phyloP scores from a whole-genome alignment of 2,888 invertebrate species.

The Catonia carolina region DNA sequence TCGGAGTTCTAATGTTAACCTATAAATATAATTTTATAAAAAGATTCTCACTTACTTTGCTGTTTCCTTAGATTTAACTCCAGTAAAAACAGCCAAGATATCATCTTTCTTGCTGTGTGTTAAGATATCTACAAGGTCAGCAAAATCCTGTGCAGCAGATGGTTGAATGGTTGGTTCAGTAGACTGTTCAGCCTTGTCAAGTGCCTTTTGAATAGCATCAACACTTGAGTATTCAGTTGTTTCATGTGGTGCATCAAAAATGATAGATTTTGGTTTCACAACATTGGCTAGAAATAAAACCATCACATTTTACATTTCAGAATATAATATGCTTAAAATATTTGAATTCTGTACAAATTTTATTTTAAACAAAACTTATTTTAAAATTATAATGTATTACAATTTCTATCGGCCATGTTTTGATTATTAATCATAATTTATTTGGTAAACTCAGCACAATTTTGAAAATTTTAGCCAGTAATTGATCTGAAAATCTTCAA shows the following conservation, averaged over 20 bases:
- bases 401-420: too few species aligned
- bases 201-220: constrained; percentile 46
- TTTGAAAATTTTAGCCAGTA: too few species aligned
- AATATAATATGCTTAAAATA: too few species aligned
- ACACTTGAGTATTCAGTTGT: constrained; percentile 47
- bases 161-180: constrained; percentile 13
- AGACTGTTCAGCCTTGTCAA: constrained; percentile 26
- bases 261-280: constrained; percentile 50
- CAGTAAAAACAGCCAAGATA: constrained; percentile 56
- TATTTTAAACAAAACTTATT: too few species aligned
- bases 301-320: too few species aligned
- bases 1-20: too few species aligned
- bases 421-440: too few species aligned
- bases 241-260: constrained; percentile 64
- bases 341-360: too few species aligned
- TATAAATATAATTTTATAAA: too few species aligned
- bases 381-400: too few species aligned
- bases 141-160: constrained; percentile 42
- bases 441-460: too few species aligned
- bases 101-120: constrained; percentile 61
- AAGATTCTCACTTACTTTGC: constrained; percentile 49
- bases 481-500: too few species aligned
- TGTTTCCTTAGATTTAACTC: constrained; percentile 48
- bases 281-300: constrained; percentile 38
- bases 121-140: constrained; percentile 59